phyloP scores from a whole-genome alignment of 2,113 vertebrate species.

The Plotosus lineatus region DNA sequence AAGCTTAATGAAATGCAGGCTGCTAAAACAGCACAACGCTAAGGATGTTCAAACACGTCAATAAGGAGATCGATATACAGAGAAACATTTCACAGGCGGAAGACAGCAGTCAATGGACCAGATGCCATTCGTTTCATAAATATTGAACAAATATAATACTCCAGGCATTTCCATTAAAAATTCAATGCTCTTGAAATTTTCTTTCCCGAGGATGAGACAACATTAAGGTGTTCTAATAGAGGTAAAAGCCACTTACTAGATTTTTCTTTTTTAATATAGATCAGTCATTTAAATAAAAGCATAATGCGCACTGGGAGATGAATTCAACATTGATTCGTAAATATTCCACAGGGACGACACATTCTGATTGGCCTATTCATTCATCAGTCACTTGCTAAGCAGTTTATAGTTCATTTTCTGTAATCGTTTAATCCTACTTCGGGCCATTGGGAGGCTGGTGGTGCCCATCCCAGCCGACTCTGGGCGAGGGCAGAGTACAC shows the following conservation, averaged over 20 bases:
- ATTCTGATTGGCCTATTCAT: no score
- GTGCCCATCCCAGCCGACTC: no score
- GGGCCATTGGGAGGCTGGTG: no score
- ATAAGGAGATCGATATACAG: conserved; percentile 35
- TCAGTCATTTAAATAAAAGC: no score
- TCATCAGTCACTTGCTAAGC: no score
- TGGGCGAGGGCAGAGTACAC: no score
- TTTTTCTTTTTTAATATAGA: no score
- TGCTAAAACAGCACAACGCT: conserved; percentile 36
- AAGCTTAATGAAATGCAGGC: conserved; percentile 38
- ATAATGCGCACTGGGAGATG: no score
- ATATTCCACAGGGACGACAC: no score
- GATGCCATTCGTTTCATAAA: conserved; percentile 7
- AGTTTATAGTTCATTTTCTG: no score
- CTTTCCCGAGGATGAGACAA: background rate
- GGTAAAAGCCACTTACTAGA: background rate
- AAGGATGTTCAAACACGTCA: conserved; percentile 9
- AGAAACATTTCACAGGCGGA: conserved; percentile 29
- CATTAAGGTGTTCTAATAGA: background rate
- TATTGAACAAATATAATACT: conserved; percentile 23
- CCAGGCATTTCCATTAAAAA: conserved; percentile 5
- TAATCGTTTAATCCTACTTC: no score
- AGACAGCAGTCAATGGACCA: conserved; percentile 21
- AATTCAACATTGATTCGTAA: no score
- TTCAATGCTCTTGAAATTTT: background rate